phyloP scores from a whole-genome alignment of 2,888 invertebrate species.

The Caenorhabditis sp. region DNA sequence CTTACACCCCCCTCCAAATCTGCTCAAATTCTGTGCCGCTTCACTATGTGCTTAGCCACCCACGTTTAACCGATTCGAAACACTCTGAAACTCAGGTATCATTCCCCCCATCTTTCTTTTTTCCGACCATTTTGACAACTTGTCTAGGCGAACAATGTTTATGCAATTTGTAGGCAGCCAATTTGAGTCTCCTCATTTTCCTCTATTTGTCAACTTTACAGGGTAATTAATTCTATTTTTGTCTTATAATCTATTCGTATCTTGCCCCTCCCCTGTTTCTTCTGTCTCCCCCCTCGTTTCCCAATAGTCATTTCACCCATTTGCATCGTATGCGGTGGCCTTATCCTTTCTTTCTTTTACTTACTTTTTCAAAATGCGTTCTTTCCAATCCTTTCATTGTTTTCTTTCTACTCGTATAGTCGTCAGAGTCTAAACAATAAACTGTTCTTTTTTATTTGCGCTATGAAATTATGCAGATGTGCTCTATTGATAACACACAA shows the following conservation, averaged over 20 bases:
- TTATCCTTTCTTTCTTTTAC: not conserved
- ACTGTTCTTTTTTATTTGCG: constrained; percentile 13
- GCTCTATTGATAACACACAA: too few species aligned
- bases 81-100: constrained; percentile 31
- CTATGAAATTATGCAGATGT: too few species aligned
- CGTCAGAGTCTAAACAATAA: not conserved
- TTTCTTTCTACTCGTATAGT: not conserved
- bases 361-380: not conserved
- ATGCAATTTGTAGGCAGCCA: constrained; percentile 51
- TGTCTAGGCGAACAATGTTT: constrained; percentile 43
- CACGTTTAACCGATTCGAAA: not conserved
- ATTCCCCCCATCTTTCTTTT: constrained; percentile 10
- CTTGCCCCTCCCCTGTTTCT: constrained; percentile 2
- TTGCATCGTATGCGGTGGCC: constrained; percentile 39
- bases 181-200: constrained; percentile 30
- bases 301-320: constrained; percentile 29
- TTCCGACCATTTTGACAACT: not conserved
- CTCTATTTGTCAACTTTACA: constrained; percentile 4
- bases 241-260: not conserved
- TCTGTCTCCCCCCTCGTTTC: not conserved
- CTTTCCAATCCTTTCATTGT: constrained; percentile 14
- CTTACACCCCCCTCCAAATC: not conserved
- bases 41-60: not conserved
- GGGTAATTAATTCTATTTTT: constrained; percentile 16
- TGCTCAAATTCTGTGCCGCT: constrained; percentile 11